Conservation (phyloP, 2,113 vertebrate species). For the Leptobrachium ailaonicum region DNA sequence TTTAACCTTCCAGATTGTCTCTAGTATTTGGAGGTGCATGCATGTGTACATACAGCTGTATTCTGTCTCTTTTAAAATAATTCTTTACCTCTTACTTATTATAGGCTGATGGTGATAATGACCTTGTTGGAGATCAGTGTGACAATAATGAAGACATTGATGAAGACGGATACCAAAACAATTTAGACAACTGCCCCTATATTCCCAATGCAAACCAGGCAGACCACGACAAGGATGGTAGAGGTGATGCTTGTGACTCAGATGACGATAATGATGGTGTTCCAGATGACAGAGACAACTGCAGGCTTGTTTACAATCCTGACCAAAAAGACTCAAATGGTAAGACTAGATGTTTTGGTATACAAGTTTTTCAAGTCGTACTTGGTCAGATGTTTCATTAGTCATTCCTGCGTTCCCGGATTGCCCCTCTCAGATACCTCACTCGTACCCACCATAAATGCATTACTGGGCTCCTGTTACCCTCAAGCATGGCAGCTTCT, state of each 20-base stretch:
- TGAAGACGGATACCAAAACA: slow-evolving; percentile 96
- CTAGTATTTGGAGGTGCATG: neutral
- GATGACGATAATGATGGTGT: slow-evolving; percentile 94
- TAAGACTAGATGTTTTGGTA: slow-evolving; percentile 58
- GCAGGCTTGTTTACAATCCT: slow-evolving; percentile 86
- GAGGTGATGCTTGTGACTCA: slow-evolving; percentile 91
- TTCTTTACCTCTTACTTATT: neutral
- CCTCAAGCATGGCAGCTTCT: no score
- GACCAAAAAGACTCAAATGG: slow-evolving; percentile 86
- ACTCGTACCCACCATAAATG: no score
- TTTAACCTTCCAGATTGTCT: neutral
- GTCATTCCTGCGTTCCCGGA: no score
- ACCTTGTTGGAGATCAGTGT: slow-evolving; percentile 93
- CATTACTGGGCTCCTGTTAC: no score
- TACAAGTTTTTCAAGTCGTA: no score
- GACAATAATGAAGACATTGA: slow-evolving; percentile 96
- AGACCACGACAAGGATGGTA: slow-evolving; percentile 91
- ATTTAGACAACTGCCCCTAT: slow-evolving; percentile 95
- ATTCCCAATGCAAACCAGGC: slow-evolving; percentile 93
- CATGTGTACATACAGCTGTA: neutral
- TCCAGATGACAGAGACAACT: slow-evolving; percentile 93
- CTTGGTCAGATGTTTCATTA: no score
- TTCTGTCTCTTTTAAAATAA: neutral
- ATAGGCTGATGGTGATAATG: slow-evolving; percentile 88
- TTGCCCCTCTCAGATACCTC: no score